Base-by-base conservation (phyloP, 2,888 invertebrate genomes). In the Scaptomyza cyrtandrae region DNA sequence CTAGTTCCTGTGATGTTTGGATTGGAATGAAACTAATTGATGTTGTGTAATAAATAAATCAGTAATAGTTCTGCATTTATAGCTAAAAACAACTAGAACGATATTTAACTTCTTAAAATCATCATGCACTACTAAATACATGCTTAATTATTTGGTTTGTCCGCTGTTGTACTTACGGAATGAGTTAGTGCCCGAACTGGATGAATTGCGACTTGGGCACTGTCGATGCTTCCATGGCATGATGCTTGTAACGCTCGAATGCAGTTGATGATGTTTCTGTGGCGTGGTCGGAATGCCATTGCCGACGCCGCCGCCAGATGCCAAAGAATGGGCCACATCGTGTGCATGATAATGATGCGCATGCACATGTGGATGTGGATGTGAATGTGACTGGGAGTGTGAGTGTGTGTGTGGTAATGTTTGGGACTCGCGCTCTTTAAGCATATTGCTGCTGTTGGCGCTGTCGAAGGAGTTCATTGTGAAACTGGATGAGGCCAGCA, bases 191-290 rank as follows among this genome's bases (percentile, higher is more conserved):
- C 92, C 92, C 39, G 92, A 92, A 69, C 92, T 92, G 29, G 91
- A 91, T 31, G 92, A 92, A 39, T 91, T 90, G 55, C 92, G 89
- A 75, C 92, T 92, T 59, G 92, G 91, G 70, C 92, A 92, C 67
- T 91, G 92, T 6, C 92, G 89, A 72, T 92, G 92, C 66, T 92
- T 92, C 92, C 92, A 92, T 13, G 92, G 92, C 91, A 92, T 91
- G 55, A 91, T 90, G 81, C 90, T 91, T 33, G 88, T 90, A 55
- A 90, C 86, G 65, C 91, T 91, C 61, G 90, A 87, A 62, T 90
- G 89, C 67, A 90, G 78, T 65, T 90, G 88, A 77, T 90, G 83
- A 75, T 90, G 89, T 68, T 91, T 90, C 53, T 90, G 90, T 45
- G 90, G 87, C 45, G 91, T 68, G 69, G 71, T 83, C 68, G 76